Base-by-base conservation (phyloP, 2,113 vertebrate genomes). In the Pseudonaja textilis region DNA sequence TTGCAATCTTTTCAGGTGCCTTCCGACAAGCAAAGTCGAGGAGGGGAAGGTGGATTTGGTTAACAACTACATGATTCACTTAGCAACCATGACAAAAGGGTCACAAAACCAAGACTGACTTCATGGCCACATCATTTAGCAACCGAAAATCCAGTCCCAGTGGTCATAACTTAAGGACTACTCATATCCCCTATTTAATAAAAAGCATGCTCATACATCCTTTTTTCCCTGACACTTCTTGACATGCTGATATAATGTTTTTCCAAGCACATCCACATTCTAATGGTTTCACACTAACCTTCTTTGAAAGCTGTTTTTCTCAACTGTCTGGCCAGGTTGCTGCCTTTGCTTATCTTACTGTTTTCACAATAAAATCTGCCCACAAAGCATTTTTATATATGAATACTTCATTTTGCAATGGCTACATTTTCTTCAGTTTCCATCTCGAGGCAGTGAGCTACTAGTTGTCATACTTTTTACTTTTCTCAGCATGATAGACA, bases 391-490 rank as follows among this genome's bases (percentile, higher is more conserved):
- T 95, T 96, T 86, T 59, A 69, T 93, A 95, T 94, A 93, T 91
- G 85, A 95, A 90, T 50, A 91, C 95, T 93, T 94, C 74, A 89
- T 94, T 96, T 93, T 45, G 88, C 64, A 96, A 94, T 87, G 94
- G 87, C 87, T 93, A 86, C 87, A 91, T 91, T 86, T 96, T 87
- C 93, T 94, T 95, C 29, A 91, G 86, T 64, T 85, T 93, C 90
- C 94, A 87, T 97, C 96, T 95, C 94, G 95, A 96, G 96, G 96
- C 95, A 95, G 93, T 74, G 94, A 93, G 88, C 93, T 93, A 57
- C 94, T 93, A 91, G 89, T 94, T 96, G 95, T 97, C 95, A 95
- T 94, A 93, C 94, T 90, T 89, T 87, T 95, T 39, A 81, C 18
- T 20, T 81, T 81, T 42, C 34, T 81, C 34, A 81, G 74, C 74